Conservation (phyloP, 2,113 vertebrate species). For the Ctenomys sociabilis region DNA sequence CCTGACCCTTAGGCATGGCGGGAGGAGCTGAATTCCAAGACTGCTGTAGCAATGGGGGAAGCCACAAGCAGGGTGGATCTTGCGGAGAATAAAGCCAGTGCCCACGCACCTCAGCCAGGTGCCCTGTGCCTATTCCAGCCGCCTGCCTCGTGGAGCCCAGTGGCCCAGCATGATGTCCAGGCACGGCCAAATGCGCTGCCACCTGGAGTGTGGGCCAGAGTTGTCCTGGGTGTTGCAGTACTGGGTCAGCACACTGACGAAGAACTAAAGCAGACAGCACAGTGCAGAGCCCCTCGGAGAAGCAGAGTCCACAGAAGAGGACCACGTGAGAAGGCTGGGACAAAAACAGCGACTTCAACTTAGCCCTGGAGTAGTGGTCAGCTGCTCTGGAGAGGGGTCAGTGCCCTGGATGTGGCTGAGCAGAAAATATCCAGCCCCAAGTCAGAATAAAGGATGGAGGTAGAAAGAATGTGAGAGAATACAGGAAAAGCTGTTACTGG, state of each 20-base stretch:
- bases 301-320: neutral
- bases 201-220: neutral
- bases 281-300: neutral
- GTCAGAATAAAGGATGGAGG: neutral
- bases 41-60: neutral
- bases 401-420: neutral
- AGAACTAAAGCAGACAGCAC: neutral
- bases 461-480: neutral
- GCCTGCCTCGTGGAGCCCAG: neutral
- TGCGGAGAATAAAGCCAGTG: neutral
- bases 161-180: neutral
- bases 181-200: neutral
- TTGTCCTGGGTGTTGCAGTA: neutral
- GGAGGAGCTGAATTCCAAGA: too few relatives aligned
- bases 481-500: neutral
- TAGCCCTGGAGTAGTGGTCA: neutral
- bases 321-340: neutral
- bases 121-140: neutral
- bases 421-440: neutral
- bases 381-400: neutral
- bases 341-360: neutral
- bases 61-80: neutral
- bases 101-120: neutral
- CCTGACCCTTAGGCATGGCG: too few relatives aligned
- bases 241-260: neutral